These are phyloP conservation scores for Trissonchulus sp. DNA, from an alignment of 2,888 invertebrate genomes.

Conservation along the genomic window DNA sequence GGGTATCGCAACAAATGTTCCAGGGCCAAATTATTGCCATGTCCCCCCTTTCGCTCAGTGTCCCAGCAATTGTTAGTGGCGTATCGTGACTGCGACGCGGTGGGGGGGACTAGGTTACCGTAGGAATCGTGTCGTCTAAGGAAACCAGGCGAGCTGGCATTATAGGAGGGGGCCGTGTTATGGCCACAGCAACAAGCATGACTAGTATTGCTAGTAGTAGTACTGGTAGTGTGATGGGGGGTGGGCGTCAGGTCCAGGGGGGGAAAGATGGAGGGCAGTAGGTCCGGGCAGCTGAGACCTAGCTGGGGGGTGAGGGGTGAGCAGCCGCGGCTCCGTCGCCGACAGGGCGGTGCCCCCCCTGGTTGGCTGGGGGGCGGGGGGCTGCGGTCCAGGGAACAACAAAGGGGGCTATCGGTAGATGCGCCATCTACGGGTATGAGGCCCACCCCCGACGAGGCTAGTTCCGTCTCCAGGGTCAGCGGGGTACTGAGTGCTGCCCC, in stretches of 20 bases:
- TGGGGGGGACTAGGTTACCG: too few relatives aligned
- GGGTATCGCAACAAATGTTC: background rate
- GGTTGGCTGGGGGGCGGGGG: too few relatives aligned
- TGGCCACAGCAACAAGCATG: background rate
- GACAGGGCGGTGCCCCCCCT: too few relatives aligned
- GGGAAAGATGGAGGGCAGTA: conserved; percentile 29
- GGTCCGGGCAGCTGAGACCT: conserved; percentile 34
- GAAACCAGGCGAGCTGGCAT: too few relatives aligned
- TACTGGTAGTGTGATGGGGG: background rate
- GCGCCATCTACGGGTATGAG: conserved; percentile 12
- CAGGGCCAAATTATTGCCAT: background rate
- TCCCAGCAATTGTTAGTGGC: background rate
- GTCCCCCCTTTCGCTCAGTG: background rate
- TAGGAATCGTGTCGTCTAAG: background rate
- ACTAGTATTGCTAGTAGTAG: background rate
- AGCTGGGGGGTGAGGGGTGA: too few relatives aligned
- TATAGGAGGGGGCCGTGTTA: background rate
- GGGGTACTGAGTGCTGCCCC: background rate
- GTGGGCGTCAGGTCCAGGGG: background rate
- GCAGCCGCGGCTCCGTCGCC: too few relatives aligned
- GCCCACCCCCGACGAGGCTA: background rate
- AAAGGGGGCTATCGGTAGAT: conserved; percentile 40
- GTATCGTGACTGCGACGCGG: background rate
- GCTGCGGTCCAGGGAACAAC: conserved; percentile 36
- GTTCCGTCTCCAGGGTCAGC: background rate